These are phyloP conservation scores for Pelusios castaneus DNA, from an alignment of 2,113 vertebrate genomes.

Conservation along the genomic window DNA sequence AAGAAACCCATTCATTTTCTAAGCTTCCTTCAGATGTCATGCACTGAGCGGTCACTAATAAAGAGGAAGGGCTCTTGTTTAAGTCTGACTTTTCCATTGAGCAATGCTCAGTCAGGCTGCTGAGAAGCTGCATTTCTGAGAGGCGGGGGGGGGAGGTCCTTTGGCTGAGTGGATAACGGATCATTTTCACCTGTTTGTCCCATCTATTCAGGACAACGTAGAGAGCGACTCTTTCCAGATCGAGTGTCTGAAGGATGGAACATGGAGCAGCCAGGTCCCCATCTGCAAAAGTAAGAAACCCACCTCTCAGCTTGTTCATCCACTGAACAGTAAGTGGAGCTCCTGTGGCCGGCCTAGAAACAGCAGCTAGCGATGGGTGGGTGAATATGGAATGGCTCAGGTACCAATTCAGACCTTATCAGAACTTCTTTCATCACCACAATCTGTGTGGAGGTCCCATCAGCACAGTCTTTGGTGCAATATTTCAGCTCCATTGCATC, in stretches of 20 bases:
- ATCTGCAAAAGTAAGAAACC: slow-evolving; percentile 88
- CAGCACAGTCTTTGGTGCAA: neutral
- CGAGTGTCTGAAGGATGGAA: slow-evolving; percentile 85
- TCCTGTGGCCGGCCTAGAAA: too few species aligned
- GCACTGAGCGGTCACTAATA: neutral
- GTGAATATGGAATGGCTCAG: neutral
- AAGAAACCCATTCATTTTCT: neutral
- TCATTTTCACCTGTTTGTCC: neutral
- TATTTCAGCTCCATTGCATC: neutral
- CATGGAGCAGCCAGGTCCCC: slow-evolving; percentile 87
- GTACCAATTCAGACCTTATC: neutral
- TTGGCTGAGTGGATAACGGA: neutral
- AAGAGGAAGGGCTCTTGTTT: neutral
- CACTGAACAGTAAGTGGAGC: neutral
- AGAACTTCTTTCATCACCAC: neutral
- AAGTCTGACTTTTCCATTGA: neutral
- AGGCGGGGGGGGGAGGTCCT: neutral
- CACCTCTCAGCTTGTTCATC: slow-evolving; percentile 5
- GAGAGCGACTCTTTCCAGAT: slow-evolving; percentile 86
- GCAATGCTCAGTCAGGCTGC: neutral
- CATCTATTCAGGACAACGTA: slow-evolving; percentile 78
- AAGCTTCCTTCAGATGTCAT: neutral
- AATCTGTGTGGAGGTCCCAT: neutral
- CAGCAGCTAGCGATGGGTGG: neutral
- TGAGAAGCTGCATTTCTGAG: neutral